These are phyloP conservation scores for Lates calcarifer DNA, from an alignment of 2,113 vertebrate genomes.

Conservation along the genomic window DNA sequence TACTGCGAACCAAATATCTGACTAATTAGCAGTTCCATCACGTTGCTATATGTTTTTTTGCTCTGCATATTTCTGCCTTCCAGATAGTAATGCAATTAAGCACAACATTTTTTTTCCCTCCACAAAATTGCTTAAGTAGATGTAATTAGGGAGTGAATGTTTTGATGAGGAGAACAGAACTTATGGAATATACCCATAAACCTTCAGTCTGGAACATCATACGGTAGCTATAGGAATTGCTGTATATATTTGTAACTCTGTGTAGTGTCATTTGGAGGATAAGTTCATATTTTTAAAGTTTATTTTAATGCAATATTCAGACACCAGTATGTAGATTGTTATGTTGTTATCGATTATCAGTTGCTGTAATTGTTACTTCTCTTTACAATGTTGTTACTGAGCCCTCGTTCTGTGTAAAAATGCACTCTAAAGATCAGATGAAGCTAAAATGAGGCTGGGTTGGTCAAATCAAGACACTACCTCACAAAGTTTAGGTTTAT, in stretches of 20 bases:
- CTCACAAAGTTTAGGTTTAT: neutral
- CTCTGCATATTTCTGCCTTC: constrained; percentile 83
- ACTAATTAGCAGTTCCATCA: constrained; percentile 82
- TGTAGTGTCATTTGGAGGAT: constrained; percentile 25
- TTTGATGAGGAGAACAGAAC: constrained; percentile 78
- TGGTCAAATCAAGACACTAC: neutral
- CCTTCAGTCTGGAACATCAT: constrained; percentile 43
- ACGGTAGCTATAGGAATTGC: constrained; percentile 52
- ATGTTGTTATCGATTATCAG: no score
- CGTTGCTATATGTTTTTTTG: constrained; percentile 82
- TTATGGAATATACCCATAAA: constrained; percentile 74
- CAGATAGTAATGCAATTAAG: constrained; percentile 87
- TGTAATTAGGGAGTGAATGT: constrained; percentile 82
- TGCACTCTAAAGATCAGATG: neutral
- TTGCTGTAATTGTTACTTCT: constrained; percentile 1
- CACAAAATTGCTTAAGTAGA: constrained; percentile 83
- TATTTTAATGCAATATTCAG: constrained; percentile 10
- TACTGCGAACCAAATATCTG: constrained; percentile 79
- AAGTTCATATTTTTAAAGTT: neutral
- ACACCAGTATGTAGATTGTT: neutral
- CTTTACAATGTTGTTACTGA: neutral
- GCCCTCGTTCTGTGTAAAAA: neutral
- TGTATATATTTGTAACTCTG: constrained; percentile 22
- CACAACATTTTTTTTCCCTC: constrained; percentile 66
- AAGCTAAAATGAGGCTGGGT: neutral